Evolutionary conservation across 2,888 invertebrate species (phyloP), one percentile per base, ranked within the genome.

Genomic region (Lasioglossum calceatum): DNA sequence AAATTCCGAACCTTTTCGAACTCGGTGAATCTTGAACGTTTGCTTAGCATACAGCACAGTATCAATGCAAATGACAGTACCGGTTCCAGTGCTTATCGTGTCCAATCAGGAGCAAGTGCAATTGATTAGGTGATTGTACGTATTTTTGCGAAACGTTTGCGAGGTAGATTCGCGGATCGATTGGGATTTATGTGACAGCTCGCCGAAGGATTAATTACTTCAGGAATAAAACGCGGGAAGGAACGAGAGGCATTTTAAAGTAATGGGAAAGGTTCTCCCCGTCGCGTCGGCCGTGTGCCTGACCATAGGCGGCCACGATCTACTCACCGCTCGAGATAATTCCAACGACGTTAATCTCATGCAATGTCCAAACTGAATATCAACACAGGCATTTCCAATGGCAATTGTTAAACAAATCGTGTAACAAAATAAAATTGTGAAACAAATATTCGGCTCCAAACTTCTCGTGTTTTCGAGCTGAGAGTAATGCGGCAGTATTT

Each of bases 131-230:
- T 36, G 19, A 36, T 36, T 67, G 36, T 47, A 47, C 16, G 47
- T 36, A 67, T 67, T 67, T 36, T 67, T 67, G 32, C 12, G 61
- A 27, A 27, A 27, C 14, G 61, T 61, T 61, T 23, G 23, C 67
- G 36, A 67, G 16, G 32, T 19, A 27, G 23, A 61, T 14, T 61
- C 27, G 61, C 32, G 67, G 2, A 7, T 32, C 19, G 36, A 67
- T 67, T 36, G 67, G 19, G 67, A 67, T 67, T 67, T 67, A 67
- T 67, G 67, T 67, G 67, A 10, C 32, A 36, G 67, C 67, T 3
- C 5, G 67, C 14, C 19, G 36, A 36, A 67, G 36, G 67, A 67
- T 67, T 67, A 67, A 61, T 61, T 61, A 61, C 61, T 61, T 61
- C 4, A 7, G 61, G 27, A 61, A 16, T 61, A 27, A 61, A 61